Evolutionary conservation across 2,797 vertebrate species (phyloP), one percentile per base, ranked within the genome.

Genomic region (Onychomys torridus): DNA sequence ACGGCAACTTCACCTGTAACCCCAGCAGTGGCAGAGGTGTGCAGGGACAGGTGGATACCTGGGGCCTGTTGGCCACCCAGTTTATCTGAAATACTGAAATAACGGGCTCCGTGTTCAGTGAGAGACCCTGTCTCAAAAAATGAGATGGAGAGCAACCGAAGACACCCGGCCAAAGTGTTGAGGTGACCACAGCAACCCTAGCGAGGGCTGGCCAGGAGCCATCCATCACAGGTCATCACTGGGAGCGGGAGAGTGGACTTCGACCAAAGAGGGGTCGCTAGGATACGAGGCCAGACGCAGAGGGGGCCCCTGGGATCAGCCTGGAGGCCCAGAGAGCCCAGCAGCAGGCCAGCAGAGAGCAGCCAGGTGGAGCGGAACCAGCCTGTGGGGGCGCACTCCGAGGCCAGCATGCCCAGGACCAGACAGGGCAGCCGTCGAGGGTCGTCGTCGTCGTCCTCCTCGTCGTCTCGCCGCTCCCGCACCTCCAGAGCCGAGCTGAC

Each of bases 381-480:
- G 43, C 75, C 75, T 46, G 75, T 43, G 75, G 29, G 17, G 40
- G 29, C 7, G 3, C 77, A 55, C 14, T n/a, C 46, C 13, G 29
- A 84, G 40, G 6, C 40, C 82, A 65, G 29, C 40, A 65, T 32
- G 82, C 61, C 61, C 59, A 65, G 61, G 61, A 21, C 40, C 40
- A 84, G 32, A 32, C 4, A 2, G 16, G 46, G 61, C 59, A 63
- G 29, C 29, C 17, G 10, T 85, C 6, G 17, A 49, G 29, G 29
- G 27, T 32, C 37, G 1, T 52, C 46, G 46, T 49, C 46, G 46
- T 49, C 46, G 1, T 52, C 46, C 7, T 49, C 46, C 7, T 49
- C 46, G 46, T 49, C 12, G 0, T 9, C 32, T 25, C 6, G 2
- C 29, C 9, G 6, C 32, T n/a, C 19, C 32, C 4, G 6, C 23